Base-by-base conservation (phyloP, 2,113 vertebrate species). In the Pristiophorus japonicus region DNA sequence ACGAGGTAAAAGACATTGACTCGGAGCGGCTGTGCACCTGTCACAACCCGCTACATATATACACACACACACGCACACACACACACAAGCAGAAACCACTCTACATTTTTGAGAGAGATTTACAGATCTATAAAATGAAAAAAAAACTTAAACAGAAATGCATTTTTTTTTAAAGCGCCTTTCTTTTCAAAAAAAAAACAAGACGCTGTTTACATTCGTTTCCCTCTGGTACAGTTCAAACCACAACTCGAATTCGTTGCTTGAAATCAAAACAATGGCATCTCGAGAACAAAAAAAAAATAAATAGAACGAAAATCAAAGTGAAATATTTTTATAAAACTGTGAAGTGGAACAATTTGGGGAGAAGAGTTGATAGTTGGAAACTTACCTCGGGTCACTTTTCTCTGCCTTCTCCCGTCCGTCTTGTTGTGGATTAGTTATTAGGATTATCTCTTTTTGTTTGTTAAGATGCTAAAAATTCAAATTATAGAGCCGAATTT, bases 1-100 rank as follows among this genome's bases (percentile, higher is more conserved):
- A 8, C 59, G 2, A 59, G 59, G 6, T 59, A 6, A 51, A 59
- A 59, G 10, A n/a, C n/a, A 7, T 59, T 11, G 6, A 6, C 59
- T 34, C 70, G 8, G 11, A 18, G 10, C n/a, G 38, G 11, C 16
- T 42, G 2, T n/a, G 75, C n/a, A 81, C 75, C 75, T 81, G 75
- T 34, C n/a, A 42, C 30, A 0, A 0, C 0, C 16, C n/a, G 59
- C 6, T 38, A 5, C 1, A 5, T 42, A n/a, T n/a, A n/a, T n/a
- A n/a, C n/a, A n/a, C n/a, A n/a, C n/a, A n/a, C n/a, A n/a, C n/a
- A n/a, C n/a, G n/a, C n/a, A n/a, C n/a, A n/a, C n/a, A n/a, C n/a
- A n/a, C n/a, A n/a, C n/a, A n/a, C n/a, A n/a, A n/a, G n/a, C n/a
- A n/a, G n/a, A n/a, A n/a, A n/a, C n/a, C n/a, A n/a, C n/a, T n/a